phyloP scores from a whole-genome alignment of 2,888 invertebrate genomes.

The Andrena bicolor region DNA sequence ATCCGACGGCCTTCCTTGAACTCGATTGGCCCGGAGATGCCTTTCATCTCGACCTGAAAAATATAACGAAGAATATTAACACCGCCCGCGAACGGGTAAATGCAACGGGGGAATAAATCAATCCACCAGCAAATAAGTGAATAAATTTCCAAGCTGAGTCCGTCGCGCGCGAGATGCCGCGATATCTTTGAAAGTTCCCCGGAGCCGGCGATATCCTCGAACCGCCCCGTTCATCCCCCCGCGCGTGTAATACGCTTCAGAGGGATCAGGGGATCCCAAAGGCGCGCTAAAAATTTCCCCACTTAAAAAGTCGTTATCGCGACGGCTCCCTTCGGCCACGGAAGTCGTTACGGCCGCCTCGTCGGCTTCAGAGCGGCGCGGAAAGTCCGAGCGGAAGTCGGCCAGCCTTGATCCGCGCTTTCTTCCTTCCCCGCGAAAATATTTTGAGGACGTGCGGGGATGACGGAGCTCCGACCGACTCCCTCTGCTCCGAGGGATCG shows the following conservation, averaged over 20 bases:
- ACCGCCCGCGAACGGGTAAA: no score
- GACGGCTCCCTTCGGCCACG: conserved; percentile 20
- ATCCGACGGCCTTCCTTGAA: conserved; percentile 92
- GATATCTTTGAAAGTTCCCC: not conserved
- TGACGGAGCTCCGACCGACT: conserved; percentile 9
- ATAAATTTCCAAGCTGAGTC: not conserved
- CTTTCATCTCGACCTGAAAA: conserved; percentile 91
- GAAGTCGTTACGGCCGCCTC: conserved; percentile 51
- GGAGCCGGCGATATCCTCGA: not conserved
- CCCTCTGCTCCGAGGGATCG: conserved; percentile 36
- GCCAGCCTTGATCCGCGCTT: conserved; percentile 27
- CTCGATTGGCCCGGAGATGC: conserved; percentile 92
- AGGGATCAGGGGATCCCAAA: not conserved
- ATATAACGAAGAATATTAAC: not conserved
- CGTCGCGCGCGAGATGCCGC: not conserved
- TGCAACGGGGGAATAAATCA: not conserved
- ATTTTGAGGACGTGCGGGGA: conserved; percentile 47
- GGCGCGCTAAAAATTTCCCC: conserved; percentile 63
- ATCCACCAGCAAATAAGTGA: not conserved
- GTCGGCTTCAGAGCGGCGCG: not conserved
- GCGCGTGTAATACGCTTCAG: conserved; percentile 1
- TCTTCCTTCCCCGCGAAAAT: conserved; percentile 37
- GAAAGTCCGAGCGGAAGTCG: conserved; percentile 21
- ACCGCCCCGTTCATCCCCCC: not conserved
- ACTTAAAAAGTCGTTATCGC: conserved; percentile 74